Evolutionary conservation across 2,888 invertebrate species (phyloP), one percentile per base, ranked within the genome.

Genomic region (Flexamia atlantica): DNA sequence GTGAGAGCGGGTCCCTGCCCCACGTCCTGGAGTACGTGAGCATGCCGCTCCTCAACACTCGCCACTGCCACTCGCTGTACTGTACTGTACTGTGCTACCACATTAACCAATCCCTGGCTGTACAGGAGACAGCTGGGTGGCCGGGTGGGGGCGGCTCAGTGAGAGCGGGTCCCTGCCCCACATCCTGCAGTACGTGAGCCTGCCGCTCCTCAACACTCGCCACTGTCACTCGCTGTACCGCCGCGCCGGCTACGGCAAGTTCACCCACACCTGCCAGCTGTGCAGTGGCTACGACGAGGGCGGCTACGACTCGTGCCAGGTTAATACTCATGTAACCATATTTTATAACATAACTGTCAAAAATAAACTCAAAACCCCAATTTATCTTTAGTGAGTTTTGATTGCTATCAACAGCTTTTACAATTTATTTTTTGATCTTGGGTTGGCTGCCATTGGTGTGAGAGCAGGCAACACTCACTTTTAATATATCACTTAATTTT

Each of bases 71-170:
- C n/a, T n/a, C n/a, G n/a, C n/a, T n/a, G n/a, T n/a, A n/a, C n/a
- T n/a, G n/a, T n/a, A n/a, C n/a, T n/a, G n/a, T n/a, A n/a, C n/a
- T n/a, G n/a, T n/a, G n/a, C n/a, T n/a, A n/a, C n/a, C n/a, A n/a
- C n/a, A n/a, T n/a, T n/a, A 4, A 68, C 68, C 14, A 68, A 32
- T 7, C n/a, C 10, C 10, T 57, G 28, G 20, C 30, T 85, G 79
- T 28, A 84, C 50, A 86, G 88, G 86, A 14, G 79, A 72, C 20
- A 89, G 87, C 25, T 83, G 87, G 9, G 88, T 88, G 20, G 85
- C 88, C 0, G 89, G 89, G 5, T 89, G 89, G 89, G 89, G 89
- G 17, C 85, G 87, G 10, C 84, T 88, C 80, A 85, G 87, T 0
- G 88, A 88, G 81, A 86, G 86, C 68, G 88, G 88, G 2, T 82